A percentile compares a stretch with the other conserved stretches of the same genome.
phyloP scores from a whole-genome alignment of 2,113 vertebrate genomes.

The Tringa solitaria region DNA sequence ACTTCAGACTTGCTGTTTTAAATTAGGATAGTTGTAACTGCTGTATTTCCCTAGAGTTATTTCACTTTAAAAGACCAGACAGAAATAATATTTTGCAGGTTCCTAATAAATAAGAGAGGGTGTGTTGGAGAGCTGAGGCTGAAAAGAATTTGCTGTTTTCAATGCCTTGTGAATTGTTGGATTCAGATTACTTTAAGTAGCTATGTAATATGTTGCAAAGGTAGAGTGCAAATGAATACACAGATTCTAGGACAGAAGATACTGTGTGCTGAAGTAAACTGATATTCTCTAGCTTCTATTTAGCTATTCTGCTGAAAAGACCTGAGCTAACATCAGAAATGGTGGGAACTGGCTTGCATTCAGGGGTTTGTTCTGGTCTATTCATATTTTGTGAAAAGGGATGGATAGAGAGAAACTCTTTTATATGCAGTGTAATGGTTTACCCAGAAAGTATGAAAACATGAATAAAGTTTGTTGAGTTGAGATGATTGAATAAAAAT shows the following conservation, averaged over 20 bases:
- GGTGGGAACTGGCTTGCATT: conserved; percentile 70
- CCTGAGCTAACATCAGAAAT: conserved; percentile 57
- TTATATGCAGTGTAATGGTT: background rate
- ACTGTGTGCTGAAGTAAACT: conserved; percentile 71
- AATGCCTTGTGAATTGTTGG: conserved; percentile 48
- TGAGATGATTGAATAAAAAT: background rate
- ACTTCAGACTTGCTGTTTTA: background rate
- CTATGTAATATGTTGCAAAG: conserved; percentile 61
- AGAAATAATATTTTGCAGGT: background rate
- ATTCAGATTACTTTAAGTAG: conserved; percentile 70
- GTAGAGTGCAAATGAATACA: conserved; percentile 51
- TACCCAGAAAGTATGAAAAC: background rate
- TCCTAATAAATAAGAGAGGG: background rate
- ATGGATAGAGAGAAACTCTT: background rate
- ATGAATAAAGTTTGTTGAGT: background rate
- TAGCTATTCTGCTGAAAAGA: conserved; percentile 52
- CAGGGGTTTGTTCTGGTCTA: conserved; percentile 58
- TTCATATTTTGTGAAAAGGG: conserved; percentile 42
- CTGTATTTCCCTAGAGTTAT: background rate
- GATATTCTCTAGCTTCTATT: conserved; percentile 63
- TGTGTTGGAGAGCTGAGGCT: conserved; percentile 36
- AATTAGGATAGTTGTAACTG: background rate
- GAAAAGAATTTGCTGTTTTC: conserved; percentile 64
- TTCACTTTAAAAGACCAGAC: background rate
- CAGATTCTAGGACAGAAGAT: conserved; percentile 66